These are phyloP conservation scores for Andrena bucephala DNA, from an alignment of 2,888 invertebrate species.

Conservation along the genomic window DNA sequence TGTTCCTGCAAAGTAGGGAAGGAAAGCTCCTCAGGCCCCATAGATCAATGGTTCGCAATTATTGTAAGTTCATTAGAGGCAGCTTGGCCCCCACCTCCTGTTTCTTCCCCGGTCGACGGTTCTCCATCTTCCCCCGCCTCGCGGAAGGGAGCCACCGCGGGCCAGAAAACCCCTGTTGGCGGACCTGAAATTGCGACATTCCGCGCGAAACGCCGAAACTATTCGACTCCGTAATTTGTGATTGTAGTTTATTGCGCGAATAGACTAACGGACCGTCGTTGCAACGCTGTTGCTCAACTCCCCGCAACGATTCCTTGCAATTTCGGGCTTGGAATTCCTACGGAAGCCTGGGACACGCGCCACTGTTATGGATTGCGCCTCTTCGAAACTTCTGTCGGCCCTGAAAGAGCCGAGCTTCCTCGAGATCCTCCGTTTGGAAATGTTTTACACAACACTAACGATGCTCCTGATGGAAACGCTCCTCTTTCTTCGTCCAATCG, in stretches of 20 bases:
- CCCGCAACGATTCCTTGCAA: constrained; percentile 72
- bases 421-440: constrained; percentile 1
- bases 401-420: constrained; percentile 40
- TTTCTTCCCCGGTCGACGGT: constrained; percentile 59
- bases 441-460: constrained; percentile 14
- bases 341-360: constrained; percentile 65
- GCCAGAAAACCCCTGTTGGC: constrained; percentile 71
- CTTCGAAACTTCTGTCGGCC: constrained; percentile 61
- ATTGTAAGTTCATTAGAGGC: constrained; percentile 85
- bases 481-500: not conserved
- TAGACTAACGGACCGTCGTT: constrained; percentile 79
- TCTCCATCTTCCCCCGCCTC: constrained; percentile 59
- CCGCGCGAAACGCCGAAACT: constrained; percentile 84
- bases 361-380: constrained; percentile 66
- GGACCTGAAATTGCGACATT: constrained; percentile 84
- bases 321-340: constrained; percentile 72
- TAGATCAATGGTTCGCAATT: constrained; percentile 85
- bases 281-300: constrained; percentile 71
- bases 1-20: constrained; percentile 69
- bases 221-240: constrained; percentile 85
- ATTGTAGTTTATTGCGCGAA: constrained; percentile 85
- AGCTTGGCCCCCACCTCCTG: constrained; percentile 66
- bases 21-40: constrained; percentile 81
- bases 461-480: not conserved
- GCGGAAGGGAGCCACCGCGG: constrained; percentile 74